These are phyloP conservation scores for Biston betularia DNA, from an alignment of 2,888 invertebrate species.

Conservation along the genomic window DNA sequence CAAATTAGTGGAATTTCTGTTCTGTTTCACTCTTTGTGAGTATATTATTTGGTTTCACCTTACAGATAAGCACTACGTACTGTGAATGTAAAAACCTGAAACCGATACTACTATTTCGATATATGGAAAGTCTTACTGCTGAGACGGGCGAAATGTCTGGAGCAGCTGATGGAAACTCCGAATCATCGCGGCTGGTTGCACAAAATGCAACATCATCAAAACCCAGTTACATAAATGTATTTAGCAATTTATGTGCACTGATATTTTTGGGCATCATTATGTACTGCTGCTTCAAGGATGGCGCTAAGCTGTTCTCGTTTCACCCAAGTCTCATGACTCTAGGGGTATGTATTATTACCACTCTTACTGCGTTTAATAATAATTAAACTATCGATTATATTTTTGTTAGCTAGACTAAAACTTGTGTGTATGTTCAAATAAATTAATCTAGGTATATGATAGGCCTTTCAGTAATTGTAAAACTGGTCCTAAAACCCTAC, in stretches of 20 bases:
- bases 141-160: constrained; percentile 61
- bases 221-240: constrained; percentile 72
- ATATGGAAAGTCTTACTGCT: constrained; percentile 53
- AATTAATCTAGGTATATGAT: too few species aligned
- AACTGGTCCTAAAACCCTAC: too few species aligned
- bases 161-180: constrained; percentile 64
- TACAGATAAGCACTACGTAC: background rate
- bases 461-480: too few species aligned
- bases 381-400: too few species aligned
- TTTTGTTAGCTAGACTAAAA: too few species aligned
- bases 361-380: too few species aligned
- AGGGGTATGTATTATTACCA: constrained; percentile 67
- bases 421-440: too few species aligned
- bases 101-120: background rate
- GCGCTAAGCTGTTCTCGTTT: constrained; percentile 74
- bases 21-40: too few species aligned
- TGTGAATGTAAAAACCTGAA: constrained; percentile 1
- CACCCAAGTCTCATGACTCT: constrained; percentile 80
- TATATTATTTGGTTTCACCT: too few species aligned
- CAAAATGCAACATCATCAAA: constrained; percentile 58
- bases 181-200: constrained; percentile 71
- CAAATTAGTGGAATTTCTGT: too few species aligned
- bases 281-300: constrained; percentile 72
- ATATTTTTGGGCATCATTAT: constrained; percentile 67
- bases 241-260: constrained; percentile 70